Evolutionary conservation across 2,797 vertebrate species (phyloP), one percentile per base, ranked within the genome.

Genomic region (Petrocephalus schoutedeni): DNA sequence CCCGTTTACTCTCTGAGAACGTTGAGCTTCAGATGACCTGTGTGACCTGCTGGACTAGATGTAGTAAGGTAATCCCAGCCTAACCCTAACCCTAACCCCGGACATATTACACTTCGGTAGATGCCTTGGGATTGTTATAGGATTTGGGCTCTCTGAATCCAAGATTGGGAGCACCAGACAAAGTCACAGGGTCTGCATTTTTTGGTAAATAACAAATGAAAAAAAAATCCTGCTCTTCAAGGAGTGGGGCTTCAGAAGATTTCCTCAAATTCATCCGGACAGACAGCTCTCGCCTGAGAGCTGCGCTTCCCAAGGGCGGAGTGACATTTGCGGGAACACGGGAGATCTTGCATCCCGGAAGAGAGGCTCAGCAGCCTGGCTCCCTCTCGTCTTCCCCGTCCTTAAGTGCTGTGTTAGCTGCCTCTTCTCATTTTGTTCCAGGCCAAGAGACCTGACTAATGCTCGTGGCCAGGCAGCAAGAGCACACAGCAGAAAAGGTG

Each of bases 241-340:
- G 61, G 92, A 92, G 94, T 90, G 88, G 88, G 88, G 92, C 93
- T 93, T 94, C 87, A 88, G 91, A 94, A 89, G 91, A 91, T 94
- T 93, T 92, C 90, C 83, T 89, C 93, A 95, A 95, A 96, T 94
- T 93, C 88, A 89, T 91, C 94, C 93, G 91, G 95, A 95, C 93
- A 94, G 94, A 94, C 92, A 93, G 94, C 92, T 91, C 92, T 92
- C 89, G 91, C 93, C 93, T 93, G 89, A 71, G 89, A 94, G 93
- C 90, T 54, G 90, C 90, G 90, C 90, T 93, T 94, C 93, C 93
- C 94, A 94, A 94, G 93, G 94, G 93, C 91, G 92, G 88, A 91
- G 90, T 94, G 94, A 95, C 95, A 95, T 95, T 95, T 95, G 91
- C 92, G 92, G 92, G 92, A 93, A 94, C 92, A 92, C 87, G 91